phyloP scores from a whole-genome alignment of 2,797 vertebrate species.

The Leuciscus waleckii region DNA sequence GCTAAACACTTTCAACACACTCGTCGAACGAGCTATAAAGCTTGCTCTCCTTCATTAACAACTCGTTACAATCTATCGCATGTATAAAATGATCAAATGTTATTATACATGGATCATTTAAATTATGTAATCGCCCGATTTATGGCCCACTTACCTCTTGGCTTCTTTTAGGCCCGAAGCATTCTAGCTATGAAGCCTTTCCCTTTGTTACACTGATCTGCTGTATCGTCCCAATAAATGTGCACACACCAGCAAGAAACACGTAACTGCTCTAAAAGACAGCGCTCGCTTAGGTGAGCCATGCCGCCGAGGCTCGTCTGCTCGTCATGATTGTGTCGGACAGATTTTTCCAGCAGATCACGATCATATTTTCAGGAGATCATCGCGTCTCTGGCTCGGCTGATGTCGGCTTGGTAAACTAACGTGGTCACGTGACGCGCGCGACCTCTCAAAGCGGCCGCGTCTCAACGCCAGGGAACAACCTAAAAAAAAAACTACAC shows the following conservation, averaged over 20 bases:
- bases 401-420: conserved; percentile 50
- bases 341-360: conserved; percentile 67
- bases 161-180: conserved; percentile 87
- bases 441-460: conserved; percentile 4
- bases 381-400: conserved; percentile 57
- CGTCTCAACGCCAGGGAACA: neutral
- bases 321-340: conserved; percentile 67
- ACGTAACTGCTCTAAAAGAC: conserved; percentile 69
- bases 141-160: conserved; percentile 79
- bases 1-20: conserved; percentile 1
- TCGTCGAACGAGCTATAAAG: neutral
- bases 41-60: neutral
- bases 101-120: neutral
- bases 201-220: conserved; percentile 81
- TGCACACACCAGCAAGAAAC: conserved; percentile 67
- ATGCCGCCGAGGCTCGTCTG: conserved; percentile 58
- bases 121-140: neutral
- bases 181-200: conserved; percentile 85
- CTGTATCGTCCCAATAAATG: conserved; percentile 67
- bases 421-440: conserved; percentile 62
- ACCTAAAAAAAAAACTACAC: neutral
- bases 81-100: neutral
- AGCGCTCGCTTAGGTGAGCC: conserved; percentile 57
- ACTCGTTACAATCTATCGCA: neutral
- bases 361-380: conserved; percentile 57